A percentile compares a stretch with the other conserved stretches of the same genome.
Evolutionary conservation across 2,797 vertebrate species (phyloP).

Genomic region (Luscinia megarhynchos): DNA sequence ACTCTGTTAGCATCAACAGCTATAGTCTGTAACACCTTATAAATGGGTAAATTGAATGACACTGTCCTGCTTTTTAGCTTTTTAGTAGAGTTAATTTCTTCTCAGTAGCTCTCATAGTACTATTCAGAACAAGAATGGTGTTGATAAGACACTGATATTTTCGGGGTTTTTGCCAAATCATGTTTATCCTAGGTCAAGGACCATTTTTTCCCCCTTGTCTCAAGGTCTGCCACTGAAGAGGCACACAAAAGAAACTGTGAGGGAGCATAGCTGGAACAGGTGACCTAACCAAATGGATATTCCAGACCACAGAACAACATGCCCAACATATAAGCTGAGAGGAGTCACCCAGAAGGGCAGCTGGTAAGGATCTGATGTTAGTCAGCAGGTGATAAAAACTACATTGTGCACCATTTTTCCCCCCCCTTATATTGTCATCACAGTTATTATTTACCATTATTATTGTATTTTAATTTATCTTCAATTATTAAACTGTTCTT

Average conservation of each 20-base stretch:
- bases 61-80: neutral
- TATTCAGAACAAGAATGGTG: neutral
- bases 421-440: neutral
- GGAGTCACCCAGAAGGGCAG: neutral
- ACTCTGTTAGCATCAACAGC: rapidly evolving
- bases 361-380: neutral
- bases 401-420: no score
- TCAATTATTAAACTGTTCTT: neutral
- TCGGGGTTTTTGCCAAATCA: neutral
- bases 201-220: neutral
- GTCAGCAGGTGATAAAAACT: neutral
- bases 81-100: neutral
- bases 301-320: neutral
- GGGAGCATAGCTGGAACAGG: neutral
- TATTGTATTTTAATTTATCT: neutral
- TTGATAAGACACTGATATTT: neutral
- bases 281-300: neutral
- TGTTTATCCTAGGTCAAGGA: neutral
- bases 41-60: neutral
- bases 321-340: neutral
- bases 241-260: neutral
- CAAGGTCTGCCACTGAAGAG: neutral
- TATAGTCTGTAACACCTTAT: neutral
- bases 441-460: neutral
- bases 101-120: no score